These are phyloP conservation scores for Cromileptes altivelis DNA, from an alignment of 2,113 vertebrate species.

Conservation along the genomic window DNA sequence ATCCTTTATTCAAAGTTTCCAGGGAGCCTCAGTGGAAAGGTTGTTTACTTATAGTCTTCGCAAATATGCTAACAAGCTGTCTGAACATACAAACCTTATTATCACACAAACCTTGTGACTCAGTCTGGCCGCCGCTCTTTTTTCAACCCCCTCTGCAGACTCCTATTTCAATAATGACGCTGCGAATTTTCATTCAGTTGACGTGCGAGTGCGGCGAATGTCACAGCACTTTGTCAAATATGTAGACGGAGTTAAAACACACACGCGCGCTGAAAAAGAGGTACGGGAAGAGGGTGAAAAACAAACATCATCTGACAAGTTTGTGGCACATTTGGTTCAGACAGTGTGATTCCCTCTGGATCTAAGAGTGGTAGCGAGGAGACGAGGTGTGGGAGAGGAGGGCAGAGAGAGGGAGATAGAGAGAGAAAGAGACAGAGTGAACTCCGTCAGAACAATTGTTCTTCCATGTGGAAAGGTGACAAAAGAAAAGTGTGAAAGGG, in stretches of 20 bases:
- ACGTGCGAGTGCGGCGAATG: conserved; percentile 42
- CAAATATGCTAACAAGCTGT: conserved; percentile 71
- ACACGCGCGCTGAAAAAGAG: conserved; percentile 47
- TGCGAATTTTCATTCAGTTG: conserved; percentile 52
- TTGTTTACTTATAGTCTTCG: conserved; percentile 66
- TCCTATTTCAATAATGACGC: conserved; percentile 71
- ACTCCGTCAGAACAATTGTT: conserved; percentile 80
- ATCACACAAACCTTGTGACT: conserved; percentile 65
- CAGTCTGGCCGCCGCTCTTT: conserved; percentile 24
- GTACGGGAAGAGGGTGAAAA: conserved; percentile 53
- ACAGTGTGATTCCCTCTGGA: conserved; percentile 76
- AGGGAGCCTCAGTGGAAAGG: conserved; percentile 58
- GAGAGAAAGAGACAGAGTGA: conserved; percentile 45
- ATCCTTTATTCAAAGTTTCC: conserved; percentile 62
- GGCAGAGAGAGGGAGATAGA: conserved; percentile 43
- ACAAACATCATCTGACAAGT: conserved; percentile 79
- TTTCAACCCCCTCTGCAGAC: conserved; percentile 10
- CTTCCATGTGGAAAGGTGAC: conserved; percentile 84
- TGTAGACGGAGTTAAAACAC: conserved; percentile 69
- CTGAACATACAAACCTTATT: conserved; percentile 69
- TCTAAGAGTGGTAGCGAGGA: conserved; percentile 58
- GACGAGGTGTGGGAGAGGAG: conserved; percentile 54
- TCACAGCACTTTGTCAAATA: conserved; percentile 72
- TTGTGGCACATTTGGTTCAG: conserved; percentile 81
- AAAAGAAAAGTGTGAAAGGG: conserved; percentile 75